Evolutionary conservation across 2,113 vertebrate genomes (phyloP).

Genomic region (Rhinopithecus roxellana): DNA sequence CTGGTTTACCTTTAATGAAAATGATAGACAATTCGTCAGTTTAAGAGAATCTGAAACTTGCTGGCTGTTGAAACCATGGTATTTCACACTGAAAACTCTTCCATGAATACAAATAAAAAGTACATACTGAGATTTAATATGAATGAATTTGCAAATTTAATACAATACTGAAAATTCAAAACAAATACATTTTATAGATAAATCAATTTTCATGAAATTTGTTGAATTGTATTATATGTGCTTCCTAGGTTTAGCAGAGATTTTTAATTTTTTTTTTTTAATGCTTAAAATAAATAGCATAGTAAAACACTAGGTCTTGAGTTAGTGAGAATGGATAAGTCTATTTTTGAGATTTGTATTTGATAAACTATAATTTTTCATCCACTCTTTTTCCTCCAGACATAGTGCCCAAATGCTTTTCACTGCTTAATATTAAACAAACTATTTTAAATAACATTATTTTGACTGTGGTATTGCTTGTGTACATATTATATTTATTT

Average conservation of each 20-base stretch:
- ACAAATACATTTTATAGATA: constrained; percentile 1
- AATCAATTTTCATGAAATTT: not conserved
- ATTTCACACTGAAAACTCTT: not conserved
- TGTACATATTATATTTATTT: not conserved
- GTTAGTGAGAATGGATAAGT: not conserved
- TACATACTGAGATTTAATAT: not conserved
- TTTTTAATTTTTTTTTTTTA: not conserved
- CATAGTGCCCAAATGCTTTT: not conserved
- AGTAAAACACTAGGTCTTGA: not conserved
- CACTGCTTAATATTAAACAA: constrained; percentile 1
- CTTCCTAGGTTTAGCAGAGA: not conserved
- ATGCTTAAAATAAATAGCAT: not conserved
- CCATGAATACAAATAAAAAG: not conserved
- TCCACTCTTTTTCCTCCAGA: not conserved
- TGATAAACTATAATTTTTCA: not conserved
- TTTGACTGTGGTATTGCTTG: not conserved
- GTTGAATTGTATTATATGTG: not conserved
- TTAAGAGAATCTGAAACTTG: not conserved
- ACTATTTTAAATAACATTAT: not conserved
- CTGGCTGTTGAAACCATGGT: not conserved
- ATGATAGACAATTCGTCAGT: not conserved
- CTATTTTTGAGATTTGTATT: not conserved
- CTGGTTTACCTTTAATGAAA: not conserved
- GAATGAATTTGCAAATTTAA: not conserved
- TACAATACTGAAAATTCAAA: not conserved